phyloP scores from a whole-genome alignment of 2,888 invertebrate genomes.

The Schrankia costaestrigalis region DNA sequence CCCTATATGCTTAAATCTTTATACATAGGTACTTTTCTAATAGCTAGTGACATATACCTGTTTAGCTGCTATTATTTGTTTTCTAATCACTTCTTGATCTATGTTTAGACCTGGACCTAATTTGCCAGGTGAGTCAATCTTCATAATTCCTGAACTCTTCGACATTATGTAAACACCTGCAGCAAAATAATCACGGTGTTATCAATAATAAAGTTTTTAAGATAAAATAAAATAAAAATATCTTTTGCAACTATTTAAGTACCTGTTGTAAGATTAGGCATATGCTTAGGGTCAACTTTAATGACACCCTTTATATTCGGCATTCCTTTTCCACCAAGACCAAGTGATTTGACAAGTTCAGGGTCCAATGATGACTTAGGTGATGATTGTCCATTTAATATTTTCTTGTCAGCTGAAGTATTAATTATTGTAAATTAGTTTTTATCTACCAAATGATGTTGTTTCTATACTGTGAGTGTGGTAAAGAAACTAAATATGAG shows the following conservation, averaged over 20 bases:
- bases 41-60: too few species aligned
- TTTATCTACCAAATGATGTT: too few species aligned
- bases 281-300: constrained; percentile 87
- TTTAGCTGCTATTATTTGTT: constrained; percentile 76
- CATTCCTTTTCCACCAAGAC: constrained; percentile 75
- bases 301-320: constrained; percentile 85
- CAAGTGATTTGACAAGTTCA: constrained; percentile 77
- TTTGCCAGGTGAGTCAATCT: constrained; percentile 83
- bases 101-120: constrained; percentile 73
- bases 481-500: too few species aligned
- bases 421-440: too few species aligned
- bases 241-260: too few species aligned
- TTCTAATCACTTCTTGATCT: constrained; percentile 74
- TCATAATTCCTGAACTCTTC: constrained; percentile 87
- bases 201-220: too few species aligned
- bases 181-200: constrained; percentile 42
- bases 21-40: too few species aligned
- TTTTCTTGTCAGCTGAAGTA: constrained; percentile 62
- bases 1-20: too few species aligned
- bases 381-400: constrained; percentile 73
- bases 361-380: constrained; percentile 72
- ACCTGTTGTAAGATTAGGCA: constrained; percentile 81
- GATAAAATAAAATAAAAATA: too few species aligned
- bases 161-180: constrained; percentile 89
- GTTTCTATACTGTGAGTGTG: too few species aligned